Evolutionary conservation across 2,888 invertebrate genomes (phyloP).

Genomic region (Lochmaea capreae): DNA sequence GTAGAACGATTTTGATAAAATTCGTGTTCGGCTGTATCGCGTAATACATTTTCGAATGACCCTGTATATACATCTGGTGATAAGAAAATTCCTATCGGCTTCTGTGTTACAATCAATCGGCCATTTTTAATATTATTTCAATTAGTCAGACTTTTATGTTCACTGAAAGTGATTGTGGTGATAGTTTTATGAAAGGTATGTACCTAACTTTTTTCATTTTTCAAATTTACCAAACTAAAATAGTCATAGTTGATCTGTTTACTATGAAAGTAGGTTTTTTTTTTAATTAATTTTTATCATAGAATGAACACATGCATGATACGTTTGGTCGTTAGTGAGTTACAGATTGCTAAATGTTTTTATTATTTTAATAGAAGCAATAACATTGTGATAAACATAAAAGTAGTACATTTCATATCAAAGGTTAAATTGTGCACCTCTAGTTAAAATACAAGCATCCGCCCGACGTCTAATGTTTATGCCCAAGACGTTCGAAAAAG

Average conservation of each 20-base stretch:
- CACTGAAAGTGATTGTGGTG: background rate
- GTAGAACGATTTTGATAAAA: background rate
- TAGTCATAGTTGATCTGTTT: background rate
- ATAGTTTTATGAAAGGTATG: background rate
- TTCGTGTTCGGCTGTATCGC: background rate
- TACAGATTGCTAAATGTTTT: no score
- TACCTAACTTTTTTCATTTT: background rate
- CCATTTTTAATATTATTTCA: slow-evolving; percentile 18
- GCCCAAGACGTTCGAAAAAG: no score
- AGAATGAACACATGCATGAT: no score
- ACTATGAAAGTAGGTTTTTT: no score
- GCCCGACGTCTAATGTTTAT: no score
- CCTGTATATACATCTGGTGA: slow-evolving; percentile 21
- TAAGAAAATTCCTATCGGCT: slow-evolving; percentile 26
- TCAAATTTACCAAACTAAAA: background rate
- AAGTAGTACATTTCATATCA: no score
- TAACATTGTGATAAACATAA: no score
- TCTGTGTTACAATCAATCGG: background rate
- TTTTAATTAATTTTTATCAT: no score
- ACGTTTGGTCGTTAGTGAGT: no score
- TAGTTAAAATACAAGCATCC: no score
- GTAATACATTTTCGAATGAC: background rate
- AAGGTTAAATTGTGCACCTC: no score
- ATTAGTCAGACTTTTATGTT: slow-evolving; percentile 16
- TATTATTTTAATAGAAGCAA: no score